phyloP scores from a whole-genome alignment of 2,797 vertebrate species.

The Acipenser ruthenus region DNA sequence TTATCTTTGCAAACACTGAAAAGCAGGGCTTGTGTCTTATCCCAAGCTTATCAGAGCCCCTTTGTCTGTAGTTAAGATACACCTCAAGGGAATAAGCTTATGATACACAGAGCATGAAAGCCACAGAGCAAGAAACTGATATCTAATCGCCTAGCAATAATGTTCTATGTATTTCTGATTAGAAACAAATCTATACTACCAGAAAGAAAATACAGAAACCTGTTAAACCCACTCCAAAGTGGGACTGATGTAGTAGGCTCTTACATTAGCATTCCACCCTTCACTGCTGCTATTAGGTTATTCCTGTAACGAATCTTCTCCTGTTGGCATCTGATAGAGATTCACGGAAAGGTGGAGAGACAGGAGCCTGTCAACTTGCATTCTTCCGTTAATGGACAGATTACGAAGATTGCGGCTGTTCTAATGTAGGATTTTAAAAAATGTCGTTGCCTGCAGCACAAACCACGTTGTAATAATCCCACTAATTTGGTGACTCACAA shows the following conservation, averaged over 20 bases:
- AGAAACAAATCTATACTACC: not conserved
- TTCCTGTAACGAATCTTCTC: not conserved
- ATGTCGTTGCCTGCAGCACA: not conserved
- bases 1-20: not conserved
- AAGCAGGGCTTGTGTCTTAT: constrained; percentile 1
- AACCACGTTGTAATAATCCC: not conserved
- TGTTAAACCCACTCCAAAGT: not conserved
- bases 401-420: not conserved
- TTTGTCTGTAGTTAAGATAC: not conserved
- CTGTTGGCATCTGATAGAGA: not conserved
- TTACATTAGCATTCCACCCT: not conserved
- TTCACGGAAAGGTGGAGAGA: not conserved
- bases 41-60: not conserved
- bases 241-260: not conserved
- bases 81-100: not conserved
- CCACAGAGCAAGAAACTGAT: constrained; percentile 2
- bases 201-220: not conserved
- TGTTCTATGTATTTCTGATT: constrained; percentile 1
- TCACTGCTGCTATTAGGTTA: not conserved
- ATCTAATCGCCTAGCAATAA: constrained; percentile 1
- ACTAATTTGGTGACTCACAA: not conserved
- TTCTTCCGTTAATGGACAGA: not conserved
- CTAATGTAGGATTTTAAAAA: not conserved
- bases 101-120: constrained; percentile 10
- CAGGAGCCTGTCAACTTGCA: not conserved